phyloP scores from a whole-genome alignment of 2,113 vertebrate species.

The Gulo gulo region DNA sequence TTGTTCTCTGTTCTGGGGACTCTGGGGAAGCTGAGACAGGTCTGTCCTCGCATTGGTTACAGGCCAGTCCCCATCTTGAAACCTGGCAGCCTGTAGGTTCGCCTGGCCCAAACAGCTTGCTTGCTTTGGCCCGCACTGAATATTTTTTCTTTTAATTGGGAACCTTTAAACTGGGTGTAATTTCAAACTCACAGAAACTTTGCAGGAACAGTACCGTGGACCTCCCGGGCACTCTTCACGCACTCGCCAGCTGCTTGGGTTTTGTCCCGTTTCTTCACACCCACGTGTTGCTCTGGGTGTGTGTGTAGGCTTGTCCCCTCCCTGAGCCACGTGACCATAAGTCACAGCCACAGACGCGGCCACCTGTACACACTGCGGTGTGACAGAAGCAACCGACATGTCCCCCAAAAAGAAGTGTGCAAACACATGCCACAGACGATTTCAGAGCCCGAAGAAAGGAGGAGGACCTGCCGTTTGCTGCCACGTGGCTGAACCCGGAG shows the following conservation, averaged over 20 bases:
- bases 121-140: not conserved
- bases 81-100: not conserved
- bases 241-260: too few relatives aligned
- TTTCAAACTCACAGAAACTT: not conserved
- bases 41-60: not conserved
- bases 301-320: fast-evolving
- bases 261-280: not conserved
- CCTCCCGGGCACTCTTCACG: not conserved
- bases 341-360: not conserved
- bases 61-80: not conserved
- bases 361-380: fast-evolving
- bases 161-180: not conserved
- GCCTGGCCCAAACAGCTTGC: not conserved
- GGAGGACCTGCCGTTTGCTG: not conserved
- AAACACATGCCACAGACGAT: not conserved
- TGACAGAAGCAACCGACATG: not conserved
- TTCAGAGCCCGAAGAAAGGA: not conserved
- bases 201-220: not conserved
- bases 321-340: fast-evolving
- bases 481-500: not conserved
- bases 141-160: not conserved
- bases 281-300: too few relatives aligned
- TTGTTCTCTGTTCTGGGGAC: not conserved
- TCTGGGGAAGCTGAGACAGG: not conserved
- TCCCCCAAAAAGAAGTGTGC: too few relatives aligned